phyloP scores from a whole-genome alignment of 2,797 vertebrate species.

The Pitangus sulphuratus region DNA sequence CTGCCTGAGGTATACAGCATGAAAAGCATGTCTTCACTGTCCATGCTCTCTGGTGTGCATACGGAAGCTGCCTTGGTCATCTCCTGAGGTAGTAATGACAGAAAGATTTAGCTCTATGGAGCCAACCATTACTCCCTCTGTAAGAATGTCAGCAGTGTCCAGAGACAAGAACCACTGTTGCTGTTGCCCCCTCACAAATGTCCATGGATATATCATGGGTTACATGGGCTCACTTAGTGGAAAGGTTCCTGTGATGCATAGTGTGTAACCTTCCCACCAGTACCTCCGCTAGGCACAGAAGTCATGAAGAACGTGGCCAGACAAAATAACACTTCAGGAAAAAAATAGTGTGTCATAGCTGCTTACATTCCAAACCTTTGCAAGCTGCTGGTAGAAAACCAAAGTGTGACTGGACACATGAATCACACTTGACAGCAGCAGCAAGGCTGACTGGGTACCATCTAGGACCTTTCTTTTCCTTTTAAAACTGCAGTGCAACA shows the following conservation, averaged over 20 bases:
- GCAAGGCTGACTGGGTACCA: neutral
- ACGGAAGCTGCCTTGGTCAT: constrained; percentile 84
- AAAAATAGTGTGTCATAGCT: neutral
- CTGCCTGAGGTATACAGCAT: constrained; percentile 95
- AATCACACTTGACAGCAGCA: neutral
- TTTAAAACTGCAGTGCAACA: neutral
- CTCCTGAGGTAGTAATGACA: constrained; percentile 73
- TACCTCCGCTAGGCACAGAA: neutral
- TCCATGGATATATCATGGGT: neutral
- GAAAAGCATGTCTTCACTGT: constrained; percentile 92
- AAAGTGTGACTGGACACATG: neutral
- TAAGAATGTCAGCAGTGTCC: neutral
- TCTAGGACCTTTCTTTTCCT: neutral
- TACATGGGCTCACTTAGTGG: neutral
- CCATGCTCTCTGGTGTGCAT: constrained; percentile 88
- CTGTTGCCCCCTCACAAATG: neutral
- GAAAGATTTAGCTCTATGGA: neutral
- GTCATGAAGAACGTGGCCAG: neutral
- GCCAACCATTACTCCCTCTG: neutral
- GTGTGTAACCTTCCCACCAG: neutral
- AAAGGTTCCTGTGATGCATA: neutral
- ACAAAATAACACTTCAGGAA: neutral
- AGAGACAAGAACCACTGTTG: neutral
- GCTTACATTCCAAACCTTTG: neutral
- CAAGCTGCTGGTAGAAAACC: neutral